phyloP scores from a whole-genome alignment of 2,113 vertebrate genomes.

The Etia nguti region DNA sequence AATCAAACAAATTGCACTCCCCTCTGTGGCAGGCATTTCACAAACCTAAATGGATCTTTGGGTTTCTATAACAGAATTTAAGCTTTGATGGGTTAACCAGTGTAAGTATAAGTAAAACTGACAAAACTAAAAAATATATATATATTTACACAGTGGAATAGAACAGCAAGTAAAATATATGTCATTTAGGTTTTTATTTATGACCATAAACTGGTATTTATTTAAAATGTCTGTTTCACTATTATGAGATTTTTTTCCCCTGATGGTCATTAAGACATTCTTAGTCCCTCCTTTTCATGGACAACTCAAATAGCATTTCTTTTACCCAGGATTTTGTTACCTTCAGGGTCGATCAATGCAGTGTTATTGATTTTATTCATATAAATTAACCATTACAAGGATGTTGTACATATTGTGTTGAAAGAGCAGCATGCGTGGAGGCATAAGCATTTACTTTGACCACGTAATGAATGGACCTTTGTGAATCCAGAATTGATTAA shows the following conservation, averaged over 20 bases:
- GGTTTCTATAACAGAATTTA: background rate
- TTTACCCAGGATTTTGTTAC: background rate
- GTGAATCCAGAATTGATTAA: constrained; percentile 24
- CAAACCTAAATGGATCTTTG: background rate
- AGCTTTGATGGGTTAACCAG: background rate
- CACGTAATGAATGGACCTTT: background rate
- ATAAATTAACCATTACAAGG: background rate
- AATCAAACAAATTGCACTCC: background rate
- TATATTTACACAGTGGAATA: background rate
- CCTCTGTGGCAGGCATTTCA: background rate
- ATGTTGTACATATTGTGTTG: background rate
- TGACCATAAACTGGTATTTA: too few relatives aligned
- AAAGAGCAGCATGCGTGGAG: background rate
- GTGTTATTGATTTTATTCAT: constrained; percentile 8
- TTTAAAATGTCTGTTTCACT: background rate
- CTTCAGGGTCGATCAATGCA: background rate
- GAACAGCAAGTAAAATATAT: background rate
- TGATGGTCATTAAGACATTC: background rate
- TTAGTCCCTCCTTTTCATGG: background rate
- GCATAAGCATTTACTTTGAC: background rate
- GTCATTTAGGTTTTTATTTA: background rate
- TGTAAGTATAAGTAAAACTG: background rate
- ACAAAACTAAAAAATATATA: background rate
- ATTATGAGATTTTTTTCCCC: background rate
- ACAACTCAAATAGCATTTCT: background rate